A percentile compares a stretch with the other conserved stretches of the same genome.
Evolutionary conservation across 1,140 invertebrate genomes (phyloP).

Genomic region (Drosophila lacertosa): DNA sequence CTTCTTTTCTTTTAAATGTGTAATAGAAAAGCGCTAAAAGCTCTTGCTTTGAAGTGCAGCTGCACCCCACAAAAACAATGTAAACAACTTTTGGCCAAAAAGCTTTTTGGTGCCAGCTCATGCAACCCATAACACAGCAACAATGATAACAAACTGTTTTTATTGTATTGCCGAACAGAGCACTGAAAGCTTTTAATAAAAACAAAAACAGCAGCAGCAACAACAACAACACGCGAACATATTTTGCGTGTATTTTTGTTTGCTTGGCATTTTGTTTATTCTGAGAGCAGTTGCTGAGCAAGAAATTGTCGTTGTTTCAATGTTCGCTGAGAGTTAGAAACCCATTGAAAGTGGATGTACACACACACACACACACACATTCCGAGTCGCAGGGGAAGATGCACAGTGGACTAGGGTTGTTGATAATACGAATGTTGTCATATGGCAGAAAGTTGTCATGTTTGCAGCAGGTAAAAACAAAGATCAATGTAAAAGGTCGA

Average conservation of each 20-base stretch:
- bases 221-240: slow-evolving; percentile 32
- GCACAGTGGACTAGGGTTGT: slow-evolving; percentile 20
- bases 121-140: slow-evolving; percentile 25
- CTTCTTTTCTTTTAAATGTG: slow-evolving; percentile 15
- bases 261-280: slow-evolving; percentile 63
- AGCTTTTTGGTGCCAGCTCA: slow-evolving; percentile 10
- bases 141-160: slow-evolving; percentile 44
- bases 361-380: slow-evolving; percentile 13
- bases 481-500: neutral
- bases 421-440: slow-evolving; percentile 1
- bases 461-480: neutral
- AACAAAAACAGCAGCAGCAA: slow-evolving; percentile 25
- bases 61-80: slow-evolving; percentile 22
- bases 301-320: slow-evolving; percentile 58
- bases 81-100: slow-evolving; percentile 33
- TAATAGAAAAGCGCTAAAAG: slow-evolving; percentile 27
- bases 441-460: neutral
- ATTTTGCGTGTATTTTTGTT: slow-evolving; percentile 56
- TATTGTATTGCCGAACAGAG: slow-evolving; percentile 15
- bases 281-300: slow-evolving; percentile 53
- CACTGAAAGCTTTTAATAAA: slow-evolving; percentile 30
- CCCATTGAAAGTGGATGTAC: slow-evolving; percentile 16
- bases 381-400: slow-evolving; percentile 33
- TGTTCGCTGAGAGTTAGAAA: slow-evolving; percentile 67
- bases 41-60: neutral